Evolutionary conservation across 2,797 vertebrate genomes (phyloP), one percentile per base, ranked within the genome.

Genomic region (Psittacula echo): DNA sequence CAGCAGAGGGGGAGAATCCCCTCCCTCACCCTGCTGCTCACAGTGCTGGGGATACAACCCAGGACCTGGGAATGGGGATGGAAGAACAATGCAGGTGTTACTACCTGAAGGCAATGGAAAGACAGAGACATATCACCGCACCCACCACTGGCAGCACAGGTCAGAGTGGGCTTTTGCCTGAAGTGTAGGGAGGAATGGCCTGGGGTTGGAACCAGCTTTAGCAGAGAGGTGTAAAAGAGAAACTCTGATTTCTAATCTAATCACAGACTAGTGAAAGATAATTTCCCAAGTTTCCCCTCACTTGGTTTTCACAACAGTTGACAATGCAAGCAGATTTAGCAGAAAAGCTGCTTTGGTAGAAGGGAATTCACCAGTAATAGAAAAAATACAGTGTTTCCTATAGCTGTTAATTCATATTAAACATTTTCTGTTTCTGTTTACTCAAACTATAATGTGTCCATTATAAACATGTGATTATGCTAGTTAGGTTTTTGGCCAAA

Each of bases 401-500:
- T 30, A 68, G 93, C 90, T 77, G 68, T 84, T 94, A 87, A 90
- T 82, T 93, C 56, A 73, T 73, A 65, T 88, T 86, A 90, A 91
- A 93, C 68, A 77, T 92, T 71, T 84, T 80, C 68, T 74, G 27
- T 65, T 91, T 91, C 82, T 93, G 75, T 87, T 90, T 93, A 93
- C 76, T 89, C 85, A 32, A 91, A 94, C 68, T 71, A 60, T 53
- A 77, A 90, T 48, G 56, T 89, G 82, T 73, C 82, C 87, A 79
- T 93, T 91, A 93, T 80, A 89, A 93, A 94, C 89, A 68, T 58
- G 73, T 76, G 81, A 93, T 84, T 88, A 87, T 44, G 85, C 66
- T 30, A 87, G 89, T 89, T 85, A 61, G 72, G 62, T 81, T 94
- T 87, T 93, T 93, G 78, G 91, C 60, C 87, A 90, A 92, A 96